Evolutionary conservation across 2,113 vertebrate species (phyloP).

Genomic region (Microcebus jonahi): DNA sequence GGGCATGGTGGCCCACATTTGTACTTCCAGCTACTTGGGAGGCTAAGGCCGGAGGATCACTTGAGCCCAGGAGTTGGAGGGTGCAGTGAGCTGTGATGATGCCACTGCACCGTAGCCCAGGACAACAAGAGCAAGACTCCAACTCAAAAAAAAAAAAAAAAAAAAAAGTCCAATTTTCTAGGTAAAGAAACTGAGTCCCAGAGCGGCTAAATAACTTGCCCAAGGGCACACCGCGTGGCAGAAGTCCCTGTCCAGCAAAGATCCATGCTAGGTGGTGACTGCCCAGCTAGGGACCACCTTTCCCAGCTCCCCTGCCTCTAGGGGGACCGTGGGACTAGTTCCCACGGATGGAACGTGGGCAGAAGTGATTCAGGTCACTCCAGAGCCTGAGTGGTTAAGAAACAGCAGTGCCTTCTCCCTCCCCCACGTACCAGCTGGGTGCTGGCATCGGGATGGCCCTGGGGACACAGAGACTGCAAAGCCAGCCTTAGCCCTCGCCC

Average conservation of each 20-base stretch:
- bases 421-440: neutral
- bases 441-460: neutral
- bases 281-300: neutral
- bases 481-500: neutral
- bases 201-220: neutral
- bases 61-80: no score
- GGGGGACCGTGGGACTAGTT: neutral
- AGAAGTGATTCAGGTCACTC: neutral
- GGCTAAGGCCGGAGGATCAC: no score
- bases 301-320: neutral
- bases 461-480: neutral
- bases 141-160: no score
- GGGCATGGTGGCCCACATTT: no score
- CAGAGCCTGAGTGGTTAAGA: neutral
- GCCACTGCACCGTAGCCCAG: no score
- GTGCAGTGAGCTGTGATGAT: no score
- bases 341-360: neutral
- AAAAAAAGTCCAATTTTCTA: neutral
- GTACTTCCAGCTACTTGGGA: no score
- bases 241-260: neutral
- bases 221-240: neutral
- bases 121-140: no score
- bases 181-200: neutral
- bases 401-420: neutral
- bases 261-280: neutral